Evolutionary conservation across 2,888 invertebrate species (phyloP).

Genomic region (Dasysyrphus tricinctus): DNA sequence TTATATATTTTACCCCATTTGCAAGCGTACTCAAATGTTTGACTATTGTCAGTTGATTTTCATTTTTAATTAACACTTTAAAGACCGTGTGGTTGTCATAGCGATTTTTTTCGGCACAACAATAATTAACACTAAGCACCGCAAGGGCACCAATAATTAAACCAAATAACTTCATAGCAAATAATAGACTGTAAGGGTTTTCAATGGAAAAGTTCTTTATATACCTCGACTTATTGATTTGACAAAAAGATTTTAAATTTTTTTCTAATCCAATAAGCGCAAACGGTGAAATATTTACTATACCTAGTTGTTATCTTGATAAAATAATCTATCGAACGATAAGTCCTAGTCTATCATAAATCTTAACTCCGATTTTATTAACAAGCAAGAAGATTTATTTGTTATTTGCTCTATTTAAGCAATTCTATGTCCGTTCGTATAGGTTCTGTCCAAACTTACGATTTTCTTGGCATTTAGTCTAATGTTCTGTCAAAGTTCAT

Average conservation of each 20-base stretch:
- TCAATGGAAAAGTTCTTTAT: conserved; percentile 2
- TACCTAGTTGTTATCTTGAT: neutral
- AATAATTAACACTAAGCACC: conserved; percentile 15
- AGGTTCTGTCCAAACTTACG: too few relatives aligned
- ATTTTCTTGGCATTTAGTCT: too few relatives aligned
- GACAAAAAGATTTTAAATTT: neutral
- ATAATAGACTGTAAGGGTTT: conserved; percentile 17
- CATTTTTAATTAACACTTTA: conserved; percentile 83
- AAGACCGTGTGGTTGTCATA: conserved; percentile 81
- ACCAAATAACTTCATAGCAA: conserved; percentile 76
- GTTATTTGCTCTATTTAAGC: too few relatives aligned
- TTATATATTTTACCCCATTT: conserved; percentile 73
- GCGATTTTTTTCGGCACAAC: conserved; percentile 77
- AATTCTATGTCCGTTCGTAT: too few relatives aligned
- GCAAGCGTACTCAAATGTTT: conserved; percentile 78
- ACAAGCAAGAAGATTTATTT: neutral
- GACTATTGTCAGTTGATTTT: conserved; percentile 84
- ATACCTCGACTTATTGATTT: neutral
- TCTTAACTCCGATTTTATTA: conserved; percentile 1
- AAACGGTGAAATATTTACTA: neutral
- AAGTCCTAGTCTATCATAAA: conserved; percentile 1
- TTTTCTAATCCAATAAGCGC: neutral
- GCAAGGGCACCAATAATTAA: conserved; percentile 73
- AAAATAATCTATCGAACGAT: conserved; percentile 28
- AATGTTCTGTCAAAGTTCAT: too few relatives aligned